Percentiles rank a stretch among this genome's conserved stretches.
Evolutionary conservation across 2,888 invertebrate species (phyloP).

Genomic region (Rhingia campestris): DNA sequence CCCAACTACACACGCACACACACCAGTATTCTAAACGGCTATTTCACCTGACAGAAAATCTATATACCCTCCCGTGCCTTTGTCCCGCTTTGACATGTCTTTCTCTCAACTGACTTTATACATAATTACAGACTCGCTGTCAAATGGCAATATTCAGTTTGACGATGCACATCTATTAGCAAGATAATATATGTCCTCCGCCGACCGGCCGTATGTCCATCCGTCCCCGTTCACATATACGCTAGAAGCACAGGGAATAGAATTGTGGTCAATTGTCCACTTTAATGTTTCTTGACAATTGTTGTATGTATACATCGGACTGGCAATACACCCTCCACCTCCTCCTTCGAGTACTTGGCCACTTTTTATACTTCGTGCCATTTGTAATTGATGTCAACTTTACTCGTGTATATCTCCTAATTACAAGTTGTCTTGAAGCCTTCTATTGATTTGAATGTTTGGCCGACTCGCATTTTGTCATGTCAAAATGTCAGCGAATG

Average conservation of each 20-base stretch:
- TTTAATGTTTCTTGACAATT: constrained; percentile 49
- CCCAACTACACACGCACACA: not conserved
- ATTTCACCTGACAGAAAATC: constrained; percentile 37
- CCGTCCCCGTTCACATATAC: constrained; percentile 1
- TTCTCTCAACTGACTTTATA: constrained; percentile 58
- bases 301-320: constrained; percentile 18
- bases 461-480: constrained; percentile 70
- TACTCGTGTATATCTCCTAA: constrained; percentile 70
- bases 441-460: constrained; percentile 72
- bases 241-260: constrained; percentile 11
- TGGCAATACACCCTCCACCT: constrained; percentile 17
- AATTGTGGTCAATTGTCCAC: constrained; percentile 61
- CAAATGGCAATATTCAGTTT: constrained; percentile 68
- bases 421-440: constrained; percentile 66
- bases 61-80: constrained; percentile 21
- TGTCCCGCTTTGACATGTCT: constrained; percentile 39
- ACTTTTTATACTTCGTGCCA: constrained; percentile 22
- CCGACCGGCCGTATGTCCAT: constrained; percentile 28
- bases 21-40: not conserved
- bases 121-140: constrained; percentile 68
- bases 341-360: not conserved
- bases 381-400: constrained; percentile 70
- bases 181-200: constrained; percentile 51
- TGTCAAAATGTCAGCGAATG: constrained; percentile 74
- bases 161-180: constrained; percentile 71